These are phyloP conservation scores for Pelecanoides urinatrix DNA, from an alignment of 2,113 vertebrate species.

Conservation along the genomic window DNA sequence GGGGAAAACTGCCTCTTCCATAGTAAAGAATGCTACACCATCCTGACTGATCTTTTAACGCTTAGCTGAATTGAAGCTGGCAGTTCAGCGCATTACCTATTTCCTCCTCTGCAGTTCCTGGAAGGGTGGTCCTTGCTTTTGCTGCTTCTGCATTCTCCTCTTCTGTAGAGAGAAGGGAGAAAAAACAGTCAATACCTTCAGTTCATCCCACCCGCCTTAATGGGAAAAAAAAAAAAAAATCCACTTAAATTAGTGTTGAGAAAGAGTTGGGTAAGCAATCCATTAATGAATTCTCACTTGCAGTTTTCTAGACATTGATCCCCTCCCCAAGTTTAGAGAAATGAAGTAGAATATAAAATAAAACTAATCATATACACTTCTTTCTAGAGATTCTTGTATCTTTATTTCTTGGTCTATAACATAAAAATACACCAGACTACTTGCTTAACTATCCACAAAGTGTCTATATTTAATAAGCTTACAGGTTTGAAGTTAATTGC, in stretches of 20 bases:
- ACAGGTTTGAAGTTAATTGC: neutral
- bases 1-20: neutral
- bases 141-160: constrained; percentile 78
- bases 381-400: neutral
- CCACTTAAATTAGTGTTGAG: neutral
- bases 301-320: neutral
- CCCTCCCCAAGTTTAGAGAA: neutral
- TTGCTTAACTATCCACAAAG: neutral
- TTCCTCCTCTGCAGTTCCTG: constrained; percentile 76
- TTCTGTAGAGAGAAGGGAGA: constrained; percentile 40
- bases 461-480: neutral
- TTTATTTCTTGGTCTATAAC: neutral
- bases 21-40: neutral
- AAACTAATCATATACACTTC: neutral
- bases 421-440: neutral
- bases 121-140: constrained; percentile 75
- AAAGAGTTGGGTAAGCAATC: neutral
- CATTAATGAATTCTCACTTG: neutral
- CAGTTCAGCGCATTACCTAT: constrained; percentile 55
- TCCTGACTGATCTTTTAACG: neutral
- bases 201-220: neutral
- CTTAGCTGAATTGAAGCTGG: neutral
- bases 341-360: neutral
- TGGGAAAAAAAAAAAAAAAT: neutral
- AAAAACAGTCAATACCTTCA: neutral